Evolutionary conservation across 2,113 vertebrate species (phyloP).

Genomic region (Caloenas nicobarica): DNA sequence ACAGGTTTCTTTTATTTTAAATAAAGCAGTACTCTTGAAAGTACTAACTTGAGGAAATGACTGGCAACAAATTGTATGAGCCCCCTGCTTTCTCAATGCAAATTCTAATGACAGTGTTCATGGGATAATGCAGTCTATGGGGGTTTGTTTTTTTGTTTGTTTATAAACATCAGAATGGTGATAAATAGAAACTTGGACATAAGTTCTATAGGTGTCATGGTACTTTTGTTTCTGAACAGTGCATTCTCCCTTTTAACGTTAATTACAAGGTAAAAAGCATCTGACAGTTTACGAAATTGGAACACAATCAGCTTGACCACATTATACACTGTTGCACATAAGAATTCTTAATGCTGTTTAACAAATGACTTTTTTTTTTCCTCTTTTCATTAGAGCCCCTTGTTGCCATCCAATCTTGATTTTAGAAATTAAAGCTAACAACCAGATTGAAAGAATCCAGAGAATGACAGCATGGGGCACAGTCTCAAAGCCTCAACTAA

Average conservation of each 20-base stretch:
- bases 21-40: neutral
- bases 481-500: constrained; percentile 79
- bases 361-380: constrained; percentile 46
- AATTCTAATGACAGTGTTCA: neutral
- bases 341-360: constrained; percentile 72
- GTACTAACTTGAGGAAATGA: neutral
- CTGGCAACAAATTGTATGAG: neutral
- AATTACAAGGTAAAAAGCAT: constrained; percentile 35
- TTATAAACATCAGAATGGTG: neutral
- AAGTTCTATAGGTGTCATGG: neutral
- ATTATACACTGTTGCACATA: neutral
- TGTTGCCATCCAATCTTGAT: constrained; percentile 78
- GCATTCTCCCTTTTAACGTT: constrained; percentile 24
- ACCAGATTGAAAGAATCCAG: constrained; percentile 76
- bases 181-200: neutral
- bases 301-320: constrained; percentile 48
- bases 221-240: neutral
- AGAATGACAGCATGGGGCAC: constrained; percentile 78
- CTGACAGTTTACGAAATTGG: constrained; percentile 50
- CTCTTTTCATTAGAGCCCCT: constrained; percentile 75
- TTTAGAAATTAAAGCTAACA: constrained; percentile 82
- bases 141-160: neutral
- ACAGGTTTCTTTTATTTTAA: neutral
- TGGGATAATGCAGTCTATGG: neutral
- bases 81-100: neutral